Percentiles rank a stretch among this genome's conserved stretches.
Conservation (phyloP, 2,113 vertebrate genomes). For the Solenodon paradoxus region DNA sequence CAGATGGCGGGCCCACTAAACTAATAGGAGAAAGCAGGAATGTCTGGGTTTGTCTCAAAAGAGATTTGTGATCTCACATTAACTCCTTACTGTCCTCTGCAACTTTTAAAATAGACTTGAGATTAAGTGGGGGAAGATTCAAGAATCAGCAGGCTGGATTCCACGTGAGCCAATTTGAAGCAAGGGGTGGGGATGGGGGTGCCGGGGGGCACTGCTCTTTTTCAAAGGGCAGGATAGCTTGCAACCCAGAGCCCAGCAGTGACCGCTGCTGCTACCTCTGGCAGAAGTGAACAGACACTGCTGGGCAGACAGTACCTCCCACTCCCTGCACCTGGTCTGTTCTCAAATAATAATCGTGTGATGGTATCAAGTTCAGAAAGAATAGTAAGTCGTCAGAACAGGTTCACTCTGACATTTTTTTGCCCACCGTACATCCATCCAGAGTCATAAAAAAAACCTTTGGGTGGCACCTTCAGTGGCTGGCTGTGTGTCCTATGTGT, state of each 20-base stretch:
- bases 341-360: background rate
- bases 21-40: background rate
- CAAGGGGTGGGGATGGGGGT: too few species aligned
- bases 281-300: too few species aligned
- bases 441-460: background rate
- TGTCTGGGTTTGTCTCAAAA: background rate
- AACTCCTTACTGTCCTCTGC: background rate
- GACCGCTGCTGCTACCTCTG: rapidly evolving
- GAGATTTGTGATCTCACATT: background rate
- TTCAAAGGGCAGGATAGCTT: background rate
- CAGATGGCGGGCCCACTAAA: background rate
- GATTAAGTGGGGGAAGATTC: background rate
- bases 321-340: background rate
- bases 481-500: background rate
- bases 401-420: background rate
- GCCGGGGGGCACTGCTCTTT: too few species aligned
- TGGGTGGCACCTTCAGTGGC: background rate
- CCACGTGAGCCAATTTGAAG: background rate
- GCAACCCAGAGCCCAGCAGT: background rate
- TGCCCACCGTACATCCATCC: background rate
- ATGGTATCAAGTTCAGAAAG: background rate
- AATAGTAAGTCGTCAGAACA: background rate
- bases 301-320: background rate
- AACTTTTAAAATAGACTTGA: background rate
- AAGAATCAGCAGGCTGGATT: background rate